Percentiles rank a stretch among this genome's conserved stretches.
Conservation (phyloP, 2,888 invertebrate species). For the Sinopyrophorus schimmeli region DNA sequence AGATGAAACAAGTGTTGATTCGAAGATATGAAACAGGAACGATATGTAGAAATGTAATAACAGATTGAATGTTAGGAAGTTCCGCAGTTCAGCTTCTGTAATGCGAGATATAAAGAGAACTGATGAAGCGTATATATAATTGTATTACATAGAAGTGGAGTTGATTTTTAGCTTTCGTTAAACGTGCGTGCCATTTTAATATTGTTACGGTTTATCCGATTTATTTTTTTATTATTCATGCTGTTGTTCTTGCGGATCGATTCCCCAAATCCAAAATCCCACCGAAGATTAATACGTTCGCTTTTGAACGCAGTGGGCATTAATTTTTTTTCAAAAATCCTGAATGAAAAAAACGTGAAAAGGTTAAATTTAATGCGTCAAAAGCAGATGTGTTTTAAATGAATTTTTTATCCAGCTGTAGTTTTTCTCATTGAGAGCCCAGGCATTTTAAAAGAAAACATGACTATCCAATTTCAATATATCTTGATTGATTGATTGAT, state of each 20-base stretch:
- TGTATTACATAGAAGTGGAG: constrained; percentile 33
- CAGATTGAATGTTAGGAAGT: constrained; percentile 31
- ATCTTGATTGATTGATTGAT: too few species aligned
- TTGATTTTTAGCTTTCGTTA: constrained; percentile 33
- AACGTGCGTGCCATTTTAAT: constrained; percentile 36
- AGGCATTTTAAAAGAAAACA: too few species aligned
- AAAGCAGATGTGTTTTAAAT: too few species aligned
- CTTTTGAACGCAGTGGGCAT: too few species aligned
- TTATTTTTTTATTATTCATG: constrained; percentile 27
- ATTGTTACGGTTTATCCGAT: constrained; percentile 20
- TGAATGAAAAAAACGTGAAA: too few species aligned
- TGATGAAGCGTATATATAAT: constrained; percentile 37
- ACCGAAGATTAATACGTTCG: too few species aligned
- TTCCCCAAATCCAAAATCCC: too few species aligned
- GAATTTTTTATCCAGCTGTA: too few species aligned
- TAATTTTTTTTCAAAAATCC: too few species aligned
- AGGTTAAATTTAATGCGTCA: too few species aligned
- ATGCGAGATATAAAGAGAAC: constrained; percentile 35
- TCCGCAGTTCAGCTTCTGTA: constrained; percentile 32
- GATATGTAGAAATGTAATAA: constrained; percentile 33
- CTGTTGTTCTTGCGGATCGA: background rate
- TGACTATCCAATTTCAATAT: too few species aligned
- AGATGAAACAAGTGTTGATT: background rate
- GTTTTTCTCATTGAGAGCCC: too few species aligned
- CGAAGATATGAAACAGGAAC: constrained; percentile 13